Conservation (phyloP, 2,888 invertebrate genomes). For the Xestia c-nigrum region DNA sequence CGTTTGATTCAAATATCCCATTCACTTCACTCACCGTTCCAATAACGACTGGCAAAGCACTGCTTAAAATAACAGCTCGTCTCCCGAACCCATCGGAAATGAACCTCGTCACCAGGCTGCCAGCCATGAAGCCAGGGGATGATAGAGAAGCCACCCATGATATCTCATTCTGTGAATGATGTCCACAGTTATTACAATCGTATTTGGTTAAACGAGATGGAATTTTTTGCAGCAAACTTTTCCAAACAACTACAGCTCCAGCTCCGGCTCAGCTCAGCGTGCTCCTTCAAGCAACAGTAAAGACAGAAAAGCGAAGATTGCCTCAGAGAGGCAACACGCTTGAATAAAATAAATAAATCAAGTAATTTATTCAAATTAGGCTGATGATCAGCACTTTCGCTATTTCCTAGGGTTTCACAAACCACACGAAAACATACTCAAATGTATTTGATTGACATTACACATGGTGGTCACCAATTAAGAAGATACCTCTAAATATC, state of each 20-base stretch:
- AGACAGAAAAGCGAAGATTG: too few relatives aligned
- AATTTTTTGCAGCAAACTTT: background rate
- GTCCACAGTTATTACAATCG: background rate
- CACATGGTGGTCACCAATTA: background rate
- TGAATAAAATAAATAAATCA: too few relatives aligned
- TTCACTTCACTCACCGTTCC: constrained; percentile 75
- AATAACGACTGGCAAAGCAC: constrained; percentile 75
- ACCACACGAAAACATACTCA: too few relatives aligned
- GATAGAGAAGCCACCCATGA: constrained; percentile 77
- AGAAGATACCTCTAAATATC: background rate
- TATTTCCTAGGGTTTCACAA: too few relatives aligned
- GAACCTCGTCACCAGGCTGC: constrained; percentile 77
- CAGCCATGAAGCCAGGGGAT: constrained; percentile 79
- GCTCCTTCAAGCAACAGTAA: too few relatives aligned
- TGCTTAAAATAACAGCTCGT: constrained; percentile 74
- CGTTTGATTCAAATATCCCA: too few relatives aligned
- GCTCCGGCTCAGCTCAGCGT: too few relatives aligned
- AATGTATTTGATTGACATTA: too few relatives aligned
- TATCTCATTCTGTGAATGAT: constrained; percentile 49
- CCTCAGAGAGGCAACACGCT: too few relatives aligned
- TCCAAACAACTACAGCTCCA: too few relatives aligned
- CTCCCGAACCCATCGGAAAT: constrained; percentile 78
- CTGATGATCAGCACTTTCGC: too few relatives aligned
- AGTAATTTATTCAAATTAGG: too few relatives aligned
- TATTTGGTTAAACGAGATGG: background rate